Evolutionary conservation across 2,113 vertebrate genomes (phyloP), one percentile per base, ranked within the genome.

Genomic region (Takifugu bimaculatus): DNA sequence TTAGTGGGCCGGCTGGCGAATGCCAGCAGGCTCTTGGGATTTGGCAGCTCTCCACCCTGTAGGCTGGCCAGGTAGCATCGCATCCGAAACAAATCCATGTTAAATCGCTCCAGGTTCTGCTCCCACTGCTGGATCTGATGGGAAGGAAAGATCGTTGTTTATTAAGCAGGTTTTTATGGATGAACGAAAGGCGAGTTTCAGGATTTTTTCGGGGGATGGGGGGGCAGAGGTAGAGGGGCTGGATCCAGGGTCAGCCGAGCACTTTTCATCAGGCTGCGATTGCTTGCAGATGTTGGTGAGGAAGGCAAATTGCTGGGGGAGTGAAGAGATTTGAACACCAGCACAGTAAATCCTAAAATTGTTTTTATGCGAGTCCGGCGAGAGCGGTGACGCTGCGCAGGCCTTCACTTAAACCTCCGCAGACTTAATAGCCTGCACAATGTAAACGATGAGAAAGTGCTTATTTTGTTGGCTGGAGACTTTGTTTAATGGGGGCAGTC

Each of bases 71-170:
- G 89, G 63, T 99, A 98, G 85, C 97, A 98, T 50, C 97, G 94
- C 92, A 94, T 92, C 70, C 96, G 88, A 78, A 98, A 99, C 60
- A 98, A 92, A 54, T 98, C 96, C 90, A 96, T 93, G 88, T 97
- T 96, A 74, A 97, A 98, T 62, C 91, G 92, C 89, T 98, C 97
- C 87, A 98, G 89, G 77, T 99, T 99, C 89, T 98, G 96, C 72
- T 98, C 97, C 97, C 97, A 98, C 63, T 98, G 97, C 83, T 96
- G 96, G 76, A 98, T 98, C 97, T 99, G 85, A 78, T 78, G 57
- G 57, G 20, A 49, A 6, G 57, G 1, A 12, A 54, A 42, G 29
- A 53, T 9, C 0, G 27, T 27, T 5, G 13, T 3, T 28, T 11
- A 12, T 2, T 32, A 49, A 15, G 1, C 12, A 42, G 3, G 15